phyloP scores from a whole-genome alignment of 2,113 vertebrate genomes.

The Andinoacara biseriatus region DNA sequence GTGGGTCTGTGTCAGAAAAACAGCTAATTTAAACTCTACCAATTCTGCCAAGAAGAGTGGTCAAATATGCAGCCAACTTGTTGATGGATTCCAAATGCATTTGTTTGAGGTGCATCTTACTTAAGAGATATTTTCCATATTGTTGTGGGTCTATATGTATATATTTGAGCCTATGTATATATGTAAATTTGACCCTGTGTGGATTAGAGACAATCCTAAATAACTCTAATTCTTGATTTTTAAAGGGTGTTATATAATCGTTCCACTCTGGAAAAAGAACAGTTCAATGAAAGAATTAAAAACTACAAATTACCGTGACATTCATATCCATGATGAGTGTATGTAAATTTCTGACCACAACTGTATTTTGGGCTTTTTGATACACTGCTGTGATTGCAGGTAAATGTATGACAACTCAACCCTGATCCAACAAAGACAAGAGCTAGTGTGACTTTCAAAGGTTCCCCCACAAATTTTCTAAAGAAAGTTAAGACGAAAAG shows the following conservation, averaged over 20 bases:
- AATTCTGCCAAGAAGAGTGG: too few relatives aligned
- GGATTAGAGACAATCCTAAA: neutral
- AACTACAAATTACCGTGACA: too few relatives aligned
- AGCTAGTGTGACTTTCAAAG: neutral
- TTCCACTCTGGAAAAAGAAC: too few relatives aligned
- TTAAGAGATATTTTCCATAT: neutral
- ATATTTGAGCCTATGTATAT: neutral
- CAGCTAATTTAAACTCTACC: too few relatives aligned
- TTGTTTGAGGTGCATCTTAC: neutral
- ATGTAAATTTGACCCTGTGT: neutral
- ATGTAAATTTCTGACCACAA: too few relatives aligned
- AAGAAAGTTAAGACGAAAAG: neutral
- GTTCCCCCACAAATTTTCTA: neutral
- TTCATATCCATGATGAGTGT: too few relatives aligned
- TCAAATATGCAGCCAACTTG: neutral
- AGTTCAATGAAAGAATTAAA: too few relatives aligned
- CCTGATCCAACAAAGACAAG: neutral
- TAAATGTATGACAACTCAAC: neutral
- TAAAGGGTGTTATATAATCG: neutral
- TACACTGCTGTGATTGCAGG: too few relatives aligned
- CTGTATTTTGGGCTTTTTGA: too few relatives aligned
- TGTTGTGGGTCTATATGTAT: neutral
- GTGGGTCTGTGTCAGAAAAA: too few relatives aligned
- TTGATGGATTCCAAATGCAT: neutral
- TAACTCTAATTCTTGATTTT: neutral